Base-by-base conservation (phyloP, 1,140 invertebrate species). In the Drosophila mauritiana region DNA sequence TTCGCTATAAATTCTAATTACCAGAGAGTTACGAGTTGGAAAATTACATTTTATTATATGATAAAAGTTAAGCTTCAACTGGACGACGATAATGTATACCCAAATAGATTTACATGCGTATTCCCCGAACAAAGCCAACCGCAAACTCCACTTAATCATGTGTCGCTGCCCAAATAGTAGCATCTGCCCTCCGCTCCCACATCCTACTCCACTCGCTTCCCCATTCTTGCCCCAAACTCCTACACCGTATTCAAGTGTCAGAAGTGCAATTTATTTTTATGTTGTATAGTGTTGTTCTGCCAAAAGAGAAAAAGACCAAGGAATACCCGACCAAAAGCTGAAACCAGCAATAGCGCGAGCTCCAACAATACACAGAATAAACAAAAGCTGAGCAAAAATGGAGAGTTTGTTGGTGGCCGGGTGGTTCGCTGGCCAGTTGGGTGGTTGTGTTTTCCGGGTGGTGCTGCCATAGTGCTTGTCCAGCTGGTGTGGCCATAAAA, bases 1-100 rank as follows among this genome's bases (percentile, higher is more conserved):
- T 80, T 75, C 57, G 84, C 84, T 78, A 89, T 89, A 89, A 89
- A 89, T 89, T 89, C 84, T 89, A 89, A 89, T 89, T 89, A 89
- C 84, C 69, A 89, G 80, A 89, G 84, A 89, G 86, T 89, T 89
- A 89, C 84, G 84, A 89, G 84, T 89, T 89, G 80, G 77, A 89
- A 89, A 89, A 89, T 89, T 89, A 89, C 84, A 89, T 89, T 89
- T 89, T 89, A 89, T 89, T 89, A 89, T 89, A 89, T 89, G 84
- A 89, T 89, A 89, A 89, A 89, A 89, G 84, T 89, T 89, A 89
- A 89, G 85, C 84, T 89, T 84, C 84, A 89, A 89, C 84, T 89
- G 84, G 84, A 89, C 84, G 84, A 84, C 84, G 84, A 89, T 89
- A 89, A 89, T 89, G 84, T 89, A 89, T 68, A 89, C 84, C 75